phyloP scores from a whole-genome alignment of 1,140 invertebrate species.

The Meloidogyne chitwoodi region DNA sequence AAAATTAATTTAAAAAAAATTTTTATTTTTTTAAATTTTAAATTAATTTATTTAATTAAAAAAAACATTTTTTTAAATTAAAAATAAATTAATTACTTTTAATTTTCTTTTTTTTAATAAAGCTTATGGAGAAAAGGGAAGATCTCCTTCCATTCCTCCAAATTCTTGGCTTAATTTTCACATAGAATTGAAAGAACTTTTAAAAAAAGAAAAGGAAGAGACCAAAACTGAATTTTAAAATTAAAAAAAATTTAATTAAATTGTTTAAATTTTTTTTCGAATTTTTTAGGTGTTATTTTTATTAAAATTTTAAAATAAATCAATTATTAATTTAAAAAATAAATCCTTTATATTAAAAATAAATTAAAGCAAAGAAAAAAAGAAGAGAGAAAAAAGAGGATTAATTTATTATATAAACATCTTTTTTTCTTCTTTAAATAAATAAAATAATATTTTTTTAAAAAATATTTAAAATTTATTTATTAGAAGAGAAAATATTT shows the following conservation, averaged over 20 bases:
- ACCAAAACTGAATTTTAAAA: neutral
- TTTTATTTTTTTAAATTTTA: neutral
- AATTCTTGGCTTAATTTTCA: constrained; percentile 53
- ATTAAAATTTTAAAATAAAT: no score
- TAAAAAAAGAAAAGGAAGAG: constrained; percentile 20
- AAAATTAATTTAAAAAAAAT: no score
- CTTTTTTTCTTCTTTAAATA: no score
- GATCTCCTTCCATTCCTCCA: constrained; percentile 63
- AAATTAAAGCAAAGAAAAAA: no score
- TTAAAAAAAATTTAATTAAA: neutral
- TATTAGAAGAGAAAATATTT: no score
- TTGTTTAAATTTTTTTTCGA: neutral
- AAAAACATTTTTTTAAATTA: neutral
- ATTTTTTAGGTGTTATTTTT: neutral
- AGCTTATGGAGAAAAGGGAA: constrained; percentile 62
- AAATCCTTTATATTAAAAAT: no score
- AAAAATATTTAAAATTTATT: no score
- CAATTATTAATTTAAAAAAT: no score
- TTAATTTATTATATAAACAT: no score
- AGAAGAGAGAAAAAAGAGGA: no score
- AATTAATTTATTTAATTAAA: neutral
- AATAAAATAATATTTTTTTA: no score
- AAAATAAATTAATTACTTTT: neutral
- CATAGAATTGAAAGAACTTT: constrained; percentile 51
- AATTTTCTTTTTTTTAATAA: neutral